A percentile compares a stretch with the other conserved stretches of the same genome.
Evolutionary conservation across 2,113 vertebrate genomes (phyloP).

Genomic region (Sapayoa aenigma): DNA sequence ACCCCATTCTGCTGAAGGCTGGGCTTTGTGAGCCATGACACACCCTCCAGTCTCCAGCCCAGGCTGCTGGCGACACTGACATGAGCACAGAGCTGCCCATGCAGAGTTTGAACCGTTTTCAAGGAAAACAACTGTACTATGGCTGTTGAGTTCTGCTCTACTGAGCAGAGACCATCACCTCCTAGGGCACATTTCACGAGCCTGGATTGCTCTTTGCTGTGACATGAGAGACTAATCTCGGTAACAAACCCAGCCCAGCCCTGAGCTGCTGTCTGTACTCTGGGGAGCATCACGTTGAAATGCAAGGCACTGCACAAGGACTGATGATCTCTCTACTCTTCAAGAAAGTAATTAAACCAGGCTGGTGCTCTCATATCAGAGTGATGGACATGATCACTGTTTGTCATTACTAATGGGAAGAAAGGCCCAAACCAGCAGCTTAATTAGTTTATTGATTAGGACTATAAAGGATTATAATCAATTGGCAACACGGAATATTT

Average conservation of each 20-base stretch:
- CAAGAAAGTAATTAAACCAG: conserved; percentile 45
- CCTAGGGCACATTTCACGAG: background rate
- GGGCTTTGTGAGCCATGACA: rapidly evolving
- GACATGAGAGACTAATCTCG: background rate
- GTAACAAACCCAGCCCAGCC: background rate
- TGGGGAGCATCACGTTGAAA: conserved; percentile 8
- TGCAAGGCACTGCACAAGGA: background rate
- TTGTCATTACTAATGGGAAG: conserved; percentile 58
- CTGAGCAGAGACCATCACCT: background rate
- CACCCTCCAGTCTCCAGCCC: background rate
- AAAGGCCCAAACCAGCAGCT: conserved; percentile 57
- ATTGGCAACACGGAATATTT: conserved; percentile 56
- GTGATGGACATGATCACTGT: conserved; percentile 60
- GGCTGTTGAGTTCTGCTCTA: background rate
- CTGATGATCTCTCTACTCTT: conserved; percentile 22
- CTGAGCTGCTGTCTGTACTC: background rate
- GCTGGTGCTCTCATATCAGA: conserved; percentile 46
- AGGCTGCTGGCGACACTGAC: background rate
- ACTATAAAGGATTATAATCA: conserved; percentile 59
- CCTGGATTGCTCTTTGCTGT: background rate
- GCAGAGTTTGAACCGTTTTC: background rate
- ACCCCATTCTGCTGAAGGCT: rapidly evolving
- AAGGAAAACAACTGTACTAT: background rate
- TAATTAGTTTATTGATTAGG: conserved; percentile 69
- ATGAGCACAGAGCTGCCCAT: background rate